These are phyloP conservation scores for Ylistrum balloti DNA, from an alignment of 1,140 invertebrate genomes.

Conservation along the genomic window DNA sequence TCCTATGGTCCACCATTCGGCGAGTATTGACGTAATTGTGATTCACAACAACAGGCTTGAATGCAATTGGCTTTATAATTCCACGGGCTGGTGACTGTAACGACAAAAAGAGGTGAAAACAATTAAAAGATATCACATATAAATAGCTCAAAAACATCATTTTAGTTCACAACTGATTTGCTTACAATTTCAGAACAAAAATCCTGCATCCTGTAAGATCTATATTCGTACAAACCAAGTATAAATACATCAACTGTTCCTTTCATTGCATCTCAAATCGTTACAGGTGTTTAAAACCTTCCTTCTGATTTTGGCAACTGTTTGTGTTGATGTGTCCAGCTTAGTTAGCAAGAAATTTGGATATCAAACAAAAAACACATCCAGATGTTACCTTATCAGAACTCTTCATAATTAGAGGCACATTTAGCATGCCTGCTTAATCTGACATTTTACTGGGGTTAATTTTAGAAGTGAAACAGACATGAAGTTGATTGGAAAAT, in stretches of 20 bases:
- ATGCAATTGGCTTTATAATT: constrained; percentile 89
- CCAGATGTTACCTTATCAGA: constrained; percentile 8
- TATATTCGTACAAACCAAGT: too few species aligned
- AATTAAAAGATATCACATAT: neutral
- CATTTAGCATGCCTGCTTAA: constrained; percentile 1
- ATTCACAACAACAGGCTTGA: constrained; percentile 85
- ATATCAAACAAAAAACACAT: constrained; percentile 36
- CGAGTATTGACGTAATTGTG: constrained; percentile 58
- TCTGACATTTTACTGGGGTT: neutral
- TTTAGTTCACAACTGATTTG: neutral
- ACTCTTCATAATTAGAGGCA: constrained; percentile 39
- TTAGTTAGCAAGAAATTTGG: neutral
- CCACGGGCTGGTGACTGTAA: constrained; percentile 84
- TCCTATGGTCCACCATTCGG: constrained; percentile 56
- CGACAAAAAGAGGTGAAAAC: constrained; percentile 55
- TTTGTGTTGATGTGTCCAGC: neutral
- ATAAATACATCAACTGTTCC: neutral
- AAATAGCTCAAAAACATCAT: too few species aligned
- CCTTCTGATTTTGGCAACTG: neutral
- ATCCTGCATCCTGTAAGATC: neutral
- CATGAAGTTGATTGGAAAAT: neutral
- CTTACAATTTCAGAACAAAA: constrained; percentile 9
- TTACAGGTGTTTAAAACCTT: neutral
- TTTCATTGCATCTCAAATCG: neutral
- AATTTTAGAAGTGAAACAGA: neutral